Evolutionary conservation across 2,797 vertebrate species (phyloP), one percentile per base, ranked within the genome.

Genomic region (Macropodus opercularis): DNA sequence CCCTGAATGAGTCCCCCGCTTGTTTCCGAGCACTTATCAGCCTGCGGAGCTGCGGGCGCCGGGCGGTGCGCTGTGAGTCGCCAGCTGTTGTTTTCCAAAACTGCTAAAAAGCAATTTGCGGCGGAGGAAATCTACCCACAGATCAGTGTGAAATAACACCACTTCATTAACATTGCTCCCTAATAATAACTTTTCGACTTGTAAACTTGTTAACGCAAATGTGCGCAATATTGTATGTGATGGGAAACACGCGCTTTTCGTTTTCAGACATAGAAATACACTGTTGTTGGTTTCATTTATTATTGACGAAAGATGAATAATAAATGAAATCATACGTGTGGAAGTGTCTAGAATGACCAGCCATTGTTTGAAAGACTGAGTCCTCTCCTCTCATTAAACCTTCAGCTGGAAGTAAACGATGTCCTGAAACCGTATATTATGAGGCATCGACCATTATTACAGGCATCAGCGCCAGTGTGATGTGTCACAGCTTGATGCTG

Each of bases 21-120:
- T 80, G 72, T 44, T 12, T 36, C 52, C 18, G 19, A 64, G 67
- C 54, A 52, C 77, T 85, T 84, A 84, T 85, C 77, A 80, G 78
- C 63, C 52, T 23, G 54, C 10, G 66, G 76, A 70, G 69, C 71
- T 43, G 69, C 18, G 58, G 35, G 69, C 65, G 67, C 69, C 68
- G 72, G 84, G 80, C 63, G 66, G 67, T 70, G 80, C 66, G 64
- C 74, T 39, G 23, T 3, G 46, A 71, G 35, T 47, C 18, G 32
- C 67, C 81, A 84, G 79, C 81, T 80, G 81, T 23, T 58, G 34
- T 51, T 74, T 22, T 35, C 23, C 43, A 68, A 56, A 75, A 66
- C 36, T 42, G 17, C 32, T 32, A 8, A 1, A 53, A 63, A 58
- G 27, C 50, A 61, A 5, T 63, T 31, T 35, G 39, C 15, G 49